These are phyloP conservation scores for Melanotaenia parkinsoni DNA, from an alignment of 2,797 vertebrate genomes.

Conservation along the genomic window DNA sequence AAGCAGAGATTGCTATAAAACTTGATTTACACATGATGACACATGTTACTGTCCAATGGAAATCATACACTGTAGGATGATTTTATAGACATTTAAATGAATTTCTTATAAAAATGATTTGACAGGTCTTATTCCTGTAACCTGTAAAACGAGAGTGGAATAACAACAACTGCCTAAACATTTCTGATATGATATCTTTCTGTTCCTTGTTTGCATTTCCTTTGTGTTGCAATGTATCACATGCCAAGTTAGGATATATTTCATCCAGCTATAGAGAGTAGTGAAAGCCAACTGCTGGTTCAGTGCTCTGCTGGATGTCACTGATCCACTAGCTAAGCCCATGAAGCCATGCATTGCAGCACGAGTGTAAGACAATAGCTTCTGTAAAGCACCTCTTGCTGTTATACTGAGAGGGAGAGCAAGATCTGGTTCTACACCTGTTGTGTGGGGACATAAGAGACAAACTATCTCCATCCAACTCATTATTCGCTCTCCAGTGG, in stretches of 20 bases:
- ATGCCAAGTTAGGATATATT: conserved; percentile 73
- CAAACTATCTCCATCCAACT: conserved; percentile 59
- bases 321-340: conserved; percentile 79
- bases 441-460: conserved; percentile 67
- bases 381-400: conserved; percentile 81
- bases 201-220: conserved; percentile 63
- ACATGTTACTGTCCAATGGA: conserved; percentile 28
- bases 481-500: conserved; percentile 50
- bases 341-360: conserved; percentile 63
- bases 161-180: conserved; percentile 58
- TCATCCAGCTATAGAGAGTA: conserved; percentile 72
- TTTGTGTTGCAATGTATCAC: conserved; percentile 57
- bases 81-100: conserved; percentile 34
- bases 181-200: conserved; percentile 38
- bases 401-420: conserved; percentile 62
- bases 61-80: conserved; percentile 32
- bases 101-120: conserved; percentile 41
- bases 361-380: conserved; percentile 83
- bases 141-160: conserved; percentile 45
- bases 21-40: conserved; percentile 47
- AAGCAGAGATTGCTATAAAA: conserved; percentile 34
- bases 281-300: conserved; percentile 77
- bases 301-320: conserved; percentile 77
- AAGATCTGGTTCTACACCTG: conserved; percentile 79
- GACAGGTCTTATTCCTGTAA: conserved; percentile 31